These are phyloP conservation scores for Nettapus auritus DNA, from an alignment of 2,113 vertebrate species.

Conservation along the genomic window DNA sequence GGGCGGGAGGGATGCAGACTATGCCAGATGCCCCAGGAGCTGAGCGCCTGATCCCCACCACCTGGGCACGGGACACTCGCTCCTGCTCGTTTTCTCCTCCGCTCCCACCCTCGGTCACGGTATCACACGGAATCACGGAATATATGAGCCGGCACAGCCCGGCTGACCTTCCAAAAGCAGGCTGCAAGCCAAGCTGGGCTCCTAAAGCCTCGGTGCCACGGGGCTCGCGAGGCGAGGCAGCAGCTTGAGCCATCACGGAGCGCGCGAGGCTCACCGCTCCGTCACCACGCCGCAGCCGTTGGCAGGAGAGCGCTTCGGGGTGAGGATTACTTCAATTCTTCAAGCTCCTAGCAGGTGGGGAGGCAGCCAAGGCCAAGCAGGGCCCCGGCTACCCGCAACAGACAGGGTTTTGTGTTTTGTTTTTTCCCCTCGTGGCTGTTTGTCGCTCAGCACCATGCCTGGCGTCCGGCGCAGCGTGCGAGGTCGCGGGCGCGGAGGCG, in stretches of 20 bases:
- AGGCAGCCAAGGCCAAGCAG: not conserved
- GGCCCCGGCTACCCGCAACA: not conserved
- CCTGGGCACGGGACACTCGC: not conserved
- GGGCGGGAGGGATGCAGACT: not conserved
- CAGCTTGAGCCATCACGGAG: not conserved
- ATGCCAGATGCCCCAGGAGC: not conserved
- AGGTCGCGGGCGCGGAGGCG: accelerated
- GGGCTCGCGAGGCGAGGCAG: not conserved
- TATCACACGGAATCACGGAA: too few relatives aligned
- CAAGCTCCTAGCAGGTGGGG: not conserved
- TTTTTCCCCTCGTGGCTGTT: not conserved
- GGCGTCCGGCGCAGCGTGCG: not conserved
- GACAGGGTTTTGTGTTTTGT: not conserved
- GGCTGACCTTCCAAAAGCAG: not conserved
- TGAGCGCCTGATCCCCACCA: not conserved
- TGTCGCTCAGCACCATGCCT: not conserved
- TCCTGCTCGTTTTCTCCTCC: accelerated
- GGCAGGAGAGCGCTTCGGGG: not conserved
- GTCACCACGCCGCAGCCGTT: accelerated
- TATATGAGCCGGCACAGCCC: accelerated
- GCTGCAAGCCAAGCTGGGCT: not conserved
- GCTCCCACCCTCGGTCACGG: not conserved
- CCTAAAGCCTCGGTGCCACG: not conserved
- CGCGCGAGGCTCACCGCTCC: not conserved
- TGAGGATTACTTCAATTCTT: accelerated